A percentile compares a stretch with the other conserved stretches of the same genome.
Conservation (phyloP, 2,113 vertebrate genomes). For the Rhinoptilus africanus region DNA sequence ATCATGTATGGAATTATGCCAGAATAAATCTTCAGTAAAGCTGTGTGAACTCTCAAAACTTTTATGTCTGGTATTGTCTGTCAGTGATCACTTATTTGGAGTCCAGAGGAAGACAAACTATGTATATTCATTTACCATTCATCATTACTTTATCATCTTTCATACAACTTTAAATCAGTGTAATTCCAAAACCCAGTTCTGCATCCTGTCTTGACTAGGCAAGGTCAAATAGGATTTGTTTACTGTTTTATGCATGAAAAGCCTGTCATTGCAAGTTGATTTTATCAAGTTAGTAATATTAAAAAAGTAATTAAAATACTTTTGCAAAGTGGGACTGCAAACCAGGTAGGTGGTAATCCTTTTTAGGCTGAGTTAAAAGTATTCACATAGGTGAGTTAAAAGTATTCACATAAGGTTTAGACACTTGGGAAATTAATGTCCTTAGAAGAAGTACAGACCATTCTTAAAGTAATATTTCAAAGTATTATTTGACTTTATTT, state of each 20-base stretch:
- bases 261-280: background rate
- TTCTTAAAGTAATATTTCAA: background rate
- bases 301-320: background rate
- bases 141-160: background rate
- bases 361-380: background rate
- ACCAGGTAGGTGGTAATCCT: background rate
- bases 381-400: background rate
- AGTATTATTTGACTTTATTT: background rate
- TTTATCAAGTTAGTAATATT: background rate
- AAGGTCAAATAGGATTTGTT: background rate
- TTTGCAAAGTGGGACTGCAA: background rate
- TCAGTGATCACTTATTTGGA: background rate
- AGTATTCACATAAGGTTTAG: background rate
- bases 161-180: background rate
- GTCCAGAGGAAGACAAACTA: background rate
- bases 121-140: background rate
- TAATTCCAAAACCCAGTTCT: background rate
- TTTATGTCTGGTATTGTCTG: background rate
- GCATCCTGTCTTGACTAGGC: background rate
- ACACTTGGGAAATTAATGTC: background rate
- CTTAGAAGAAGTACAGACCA: background rate
- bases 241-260: background rate
- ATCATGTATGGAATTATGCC: background rate
- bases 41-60: background rate
- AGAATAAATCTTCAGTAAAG: background rate